Evolutionary conservation across 1,140 invertebrate species (phyloP).

Genomic region (Manduca sexta): DNA sequence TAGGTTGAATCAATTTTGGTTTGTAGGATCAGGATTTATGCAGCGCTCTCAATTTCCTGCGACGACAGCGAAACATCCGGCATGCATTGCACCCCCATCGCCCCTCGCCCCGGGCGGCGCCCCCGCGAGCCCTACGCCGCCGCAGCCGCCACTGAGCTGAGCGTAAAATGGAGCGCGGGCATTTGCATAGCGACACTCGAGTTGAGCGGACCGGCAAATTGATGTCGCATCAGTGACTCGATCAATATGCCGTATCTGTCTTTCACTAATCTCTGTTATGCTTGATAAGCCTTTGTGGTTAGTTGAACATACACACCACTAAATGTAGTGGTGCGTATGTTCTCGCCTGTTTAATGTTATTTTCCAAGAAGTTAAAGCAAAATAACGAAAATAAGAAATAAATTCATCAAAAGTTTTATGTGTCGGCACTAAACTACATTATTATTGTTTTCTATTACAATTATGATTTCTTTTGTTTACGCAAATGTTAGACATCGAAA

Average conservation of each 20-base stretch:
- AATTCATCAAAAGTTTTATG: no score
- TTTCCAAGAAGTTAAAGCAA: no score
- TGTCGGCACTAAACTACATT: no score
- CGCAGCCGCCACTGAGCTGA: constrained; percentile 30
- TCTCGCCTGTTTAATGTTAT: no score
- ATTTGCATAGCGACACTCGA: constrained; percentile 65
- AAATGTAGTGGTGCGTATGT: no score
- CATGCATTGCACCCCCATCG: constrained; percentile 34
- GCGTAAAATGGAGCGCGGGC: constrained; percentile 60
- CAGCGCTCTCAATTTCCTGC: constrained; percentile 70
- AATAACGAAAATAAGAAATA: no score
- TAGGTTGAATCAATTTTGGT: constrained; percentile 67
- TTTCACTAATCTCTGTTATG: constrained; percentile 13
- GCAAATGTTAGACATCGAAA: no score
- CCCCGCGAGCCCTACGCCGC: constrained; percentile 19
- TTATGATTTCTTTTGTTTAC: no score
- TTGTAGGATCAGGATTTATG: constrained; percentile 69
- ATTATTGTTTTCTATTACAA: no score
- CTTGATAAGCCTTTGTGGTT: no score
- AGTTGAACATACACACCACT: no score
- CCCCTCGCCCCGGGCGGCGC: constrained; percentile 9
- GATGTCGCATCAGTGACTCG: constrained; percentile 63
- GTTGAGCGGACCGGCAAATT: constrained; percentile 67
- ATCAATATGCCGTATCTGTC: constrained; percentile 52
- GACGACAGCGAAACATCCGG: constrained; percentile 68